Evolutionary conservation across 2,113 vertebrate genomes (phyloP), one percentile per base, ranked within the genome.

Genomic region (Equus przewalskii): DNA sequence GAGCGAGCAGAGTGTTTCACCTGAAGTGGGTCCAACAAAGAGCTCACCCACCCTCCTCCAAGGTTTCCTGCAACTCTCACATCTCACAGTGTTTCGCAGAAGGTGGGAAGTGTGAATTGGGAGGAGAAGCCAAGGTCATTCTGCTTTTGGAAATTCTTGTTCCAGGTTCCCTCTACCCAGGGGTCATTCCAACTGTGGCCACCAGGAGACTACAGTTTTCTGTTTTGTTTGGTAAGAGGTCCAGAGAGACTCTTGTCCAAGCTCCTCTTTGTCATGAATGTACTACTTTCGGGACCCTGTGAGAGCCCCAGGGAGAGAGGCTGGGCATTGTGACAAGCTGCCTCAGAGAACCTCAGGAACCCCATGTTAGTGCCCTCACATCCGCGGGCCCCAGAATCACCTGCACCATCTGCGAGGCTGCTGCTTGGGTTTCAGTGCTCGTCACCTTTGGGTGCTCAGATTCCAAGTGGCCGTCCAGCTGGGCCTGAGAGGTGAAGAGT

Each of bases 401-500:
- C 98, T 99, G 98, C 33, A 99, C 99, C 65, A 97, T 96, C 84
- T 98, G 98, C 6, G 99, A 98, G 78, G 98, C 60, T 62, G 98
- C 95, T n/a, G 97, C 93, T 83, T 98, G 98, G 69, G 98, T 90
- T 69, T 98, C 98, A 0, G 88, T 30, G 89, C 98, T 97, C 67
- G 96, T 73, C 80, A 97, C 65, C 88, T 98, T 99, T 60, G 99
- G 97, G 94, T 99, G 99, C 30, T 98, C 98, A 19, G 98, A 94
- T 1, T 99, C 98, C 98, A 99, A 96, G 96, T 99, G 99, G 4
- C 98, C 97, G 69, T 99, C 99, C 64, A 99, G 98, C 98, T 99
- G 98, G 0, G 96, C 33, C 94, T 99, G 99, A 26, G 99, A 98
- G 49, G 95, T 89, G 98, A 99, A 99, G 91, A 99, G 97, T 64